These are phyloP conservation scores for Pelvicachromis taeniatus DNA, from an alignment of 2,113 vertebrate species.

Conservation along the genomic window DNA sequence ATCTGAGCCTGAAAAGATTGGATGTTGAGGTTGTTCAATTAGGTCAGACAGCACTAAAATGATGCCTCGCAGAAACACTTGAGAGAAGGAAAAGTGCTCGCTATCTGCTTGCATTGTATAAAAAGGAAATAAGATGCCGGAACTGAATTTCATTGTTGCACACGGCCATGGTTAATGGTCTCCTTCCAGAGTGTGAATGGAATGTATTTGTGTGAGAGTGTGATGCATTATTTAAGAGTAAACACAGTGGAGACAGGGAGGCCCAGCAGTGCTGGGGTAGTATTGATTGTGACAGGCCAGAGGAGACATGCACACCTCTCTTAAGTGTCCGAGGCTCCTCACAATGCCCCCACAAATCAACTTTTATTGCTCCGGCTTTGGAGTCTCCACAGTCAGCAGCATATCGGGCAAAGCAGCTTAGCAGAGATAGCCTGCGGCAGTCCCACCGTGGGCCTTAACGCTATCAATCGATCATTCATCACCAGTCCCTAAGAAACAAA, in stretches of 20 bases:
- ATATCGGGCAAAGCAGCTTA: slow-evolving; percentile 67
- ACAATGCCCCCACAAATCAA: slow-evolving; percentile 65
- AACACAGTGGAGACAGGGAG: slow-evolving; percentile 57
- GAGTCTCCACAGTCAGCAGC: slow-evolving; percentile 56
- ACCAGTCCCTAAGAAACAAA: slow-evolving; percentile 64
- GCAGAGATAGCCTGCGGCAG: slow-evolving; percentile 52
- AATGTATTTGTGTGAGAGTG: slow-evolving; percentile 43
- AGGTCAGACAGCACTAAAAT: slow-evolving; percentile 52
- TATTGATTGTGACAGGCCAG: slow-evolving; percentile 66
- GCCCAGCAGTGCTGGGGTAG: slow-evolving; percentile 39
- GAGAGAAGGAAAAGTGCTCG: slow-evolving; percentile 16
- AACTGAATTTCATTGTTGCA: slow-evolving; percentile 49
- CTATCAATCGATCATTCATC: slow-evolving; percentile 70
- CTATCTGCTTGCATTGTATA: not conserved
- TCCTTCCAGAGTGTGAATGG: slow-evolving; percentile 50
- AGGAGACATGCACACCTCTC: slow-evolving; percentile 65
- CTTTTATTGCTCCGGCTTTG: slow-evolving; percentile 68
- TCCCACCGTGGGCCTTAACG: slow-evolving; percentile 43
- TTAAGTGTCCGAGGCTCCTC: slow-evolving; percentile 65
- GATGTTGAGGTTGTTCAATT: slow-evolving; percentile 56
- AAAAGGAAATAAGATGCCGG: slow-evolving; percentile 14
- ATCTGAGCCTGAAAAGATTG: slow-evolving; percentile 50
- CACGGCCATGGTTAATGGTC: slow-evolving; percentile 40
- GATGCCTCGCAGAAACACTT: slow-evolving; percentile 36
- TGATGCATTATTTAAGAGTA: slow-evolving; percentile 69